Evolutionary conservation across 2,797 vertebrate genomes (phyloP).

Genomic region (Leuciscus waleckii): DNA sequence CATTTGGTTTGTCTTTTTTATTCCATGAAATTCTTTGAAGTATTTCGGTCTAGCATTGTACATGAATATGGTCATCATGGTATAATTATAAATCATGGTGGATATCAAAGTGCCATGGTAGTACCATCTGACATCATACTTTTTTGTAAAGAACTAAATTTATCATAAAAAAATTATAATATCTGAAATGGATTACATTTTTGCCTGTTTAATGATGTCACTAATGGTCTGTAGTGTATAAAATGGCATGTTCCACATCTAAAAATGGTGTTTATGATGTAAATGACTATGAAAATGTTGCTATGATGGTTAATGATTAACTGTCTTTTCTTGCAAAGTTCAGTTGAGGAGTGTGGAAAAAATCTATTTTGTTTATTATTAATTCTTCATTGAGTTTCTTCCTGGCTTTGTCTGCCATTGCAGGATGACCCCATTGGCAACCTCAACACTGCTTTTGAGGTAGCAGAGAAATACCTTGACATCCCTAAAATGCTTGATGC

Average conservation of each 20-base stretch:
- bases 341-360: neutral
- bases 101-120: neutral
- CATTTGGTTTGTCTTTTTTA: neutral
- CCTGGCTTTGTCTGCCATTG: constrained; percentile 5
- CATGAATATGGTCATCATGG: neutral
- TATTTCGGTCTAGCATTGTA: neutral
- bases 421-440: constrained; percentile 91
- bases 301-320: neutral
- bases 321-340: neutral
- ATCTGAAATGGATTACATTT: neutral
- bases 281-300: neutral
- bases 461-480: constrained; percentile 91
- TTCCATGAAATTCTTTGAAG: neutral
- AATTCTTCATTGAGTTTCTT: constrained; percentile 14
- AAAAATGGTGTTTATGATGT: neutral
- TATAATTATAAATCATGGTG: neutral
- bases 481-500: constrained; percentile 94
- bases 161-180: neutral
- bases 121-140: neutral
- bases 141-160: neutral
- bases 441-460: constrained; percentile 92
- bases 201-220: neutral
- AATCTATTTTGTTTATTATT: neutral
- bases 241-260: neutral
- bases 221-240: neutral